Evolutionary conservation across 2,797 vertebrate genomes (phyloP), one percentile per base, ranked within the genome.

Genomic region (Cyclopterus lumpus): DNA sequence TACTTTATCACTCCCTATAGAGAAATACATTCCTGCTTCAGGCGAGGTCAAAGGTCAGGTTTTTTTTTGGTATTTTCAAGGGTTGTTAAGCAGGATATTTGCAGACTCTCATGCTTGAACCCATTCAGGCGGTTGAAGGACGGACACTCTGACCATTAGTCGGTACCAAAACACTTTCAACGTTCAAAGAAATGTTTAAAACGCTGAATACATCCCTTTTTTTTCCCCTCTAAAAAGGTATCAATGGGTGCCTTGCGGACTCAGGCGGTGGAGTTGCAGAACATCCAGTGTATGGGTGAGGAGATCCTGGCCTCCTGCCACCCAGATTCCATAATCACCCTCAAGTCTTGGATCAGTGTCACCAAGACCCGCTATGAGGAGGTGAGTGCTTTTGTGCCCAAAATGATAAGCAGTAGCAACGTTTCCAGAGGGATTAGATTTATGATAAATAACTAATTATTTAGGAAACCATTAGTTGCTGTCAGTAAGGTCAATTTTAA

Each of bases 291-390:
- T 8, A 87, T 97, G 79, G 96, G 96, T n/a, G 95, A 97, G 57
- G 93, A 96, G 89, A 97, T 97, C 83, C 90, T 98, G 40, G 57
- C 88, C 11, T 86, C 86, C 73, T 96, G 96, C 90, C 96, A 98
- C 62, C 96, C 96, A 0, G 95, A 97, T 76, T 95, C 96, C 0
- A 55, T 96, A 64, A 95, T 97, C 85, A 96, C 96, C 61, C 84
- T 98, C 65, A 96, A 95, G 64, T 97, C 96, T 53, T 97, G 96
- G 96, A 93, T 97, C 84, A 96, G 94, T 0, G 95, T 97, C 1
- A 92, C 95, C 73, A 96, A 95, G 84, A 96, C 94, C 28, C 96
- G 97, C 84, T 96, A 94, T 84, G 96, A 97, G 67, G 96, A 97
- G 95, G 97, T 97, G 77, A 85, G 90, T 4, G 26, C 15, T 57